A percentile compares a stretch with the other conserved stretches of the same genome.
phyloP scores from a whole-genome alignment of 2,888 invertebrate species.

The Cinara cedri region DNA sequence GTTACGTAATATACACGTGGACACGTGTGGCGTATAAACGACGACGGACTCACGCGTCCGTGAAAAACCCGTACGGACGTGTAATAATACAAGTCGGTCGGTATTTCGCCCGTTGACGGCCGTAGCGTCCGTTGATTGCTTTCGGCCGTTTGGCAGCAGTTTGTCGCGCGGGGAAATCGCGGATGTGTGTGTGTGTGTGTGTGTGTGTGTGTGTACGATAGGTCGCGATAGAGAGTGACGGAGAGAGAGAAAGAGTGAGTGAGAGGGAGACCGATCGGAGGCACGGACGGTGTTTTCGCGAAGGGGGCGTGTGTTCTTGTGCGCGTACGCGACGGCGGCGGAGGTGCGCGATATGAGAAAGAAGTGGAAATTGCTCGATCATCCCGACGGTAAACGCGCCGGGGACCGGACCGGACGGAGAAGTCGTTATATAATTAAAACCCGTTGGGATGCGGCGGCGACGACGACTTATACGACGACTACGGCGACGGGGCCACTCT shows the following conservation, averaged over 20 bases:
- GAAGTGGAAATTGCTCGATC: conserved; percentile 37
- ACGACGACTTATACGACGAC: too few relatives aligned
- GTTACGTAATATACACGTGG: conserved; percentile 11
- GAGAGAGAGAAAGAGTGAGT: background rate
- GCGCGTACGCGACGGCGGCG: background rate
- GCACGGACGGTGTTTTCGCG: too few relatives aligned
- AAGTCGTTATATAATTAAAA: conserved; percentile 55
- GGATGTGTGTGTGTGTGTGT: background rate
- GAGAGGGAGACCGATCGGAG: too few relatives aligned
- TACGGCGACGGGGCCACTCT: conserved; percentile 45
- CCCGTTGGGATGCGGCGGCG: conserved; percentile 53
- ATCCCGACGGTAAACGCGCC: background rate
- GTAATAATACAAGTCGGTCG: background rate
- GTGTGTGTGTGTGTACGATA: background rate
- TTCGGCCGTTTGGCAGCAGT: conserved; percentile 44
- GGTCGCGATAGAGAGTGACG: background rate
- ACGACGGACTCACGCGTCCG: background rate
- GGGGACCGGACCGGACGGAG: background rate
- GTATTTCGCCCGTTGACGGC: conserved; percentile 15
- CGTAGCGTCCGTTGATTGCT: conserved; percentile 40
- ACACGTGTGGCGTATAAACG: background rate
- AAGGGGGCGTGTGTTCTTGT: too few relatives aligned
- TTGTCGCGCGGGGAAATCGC: background rate
- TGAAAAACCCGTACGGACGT: background rate
- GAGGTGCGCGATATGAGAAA: background rate